phyloP scores from a whole-genome alignment of 2,113 vertebrate species.

The Apteryx mantelli region DNA sequence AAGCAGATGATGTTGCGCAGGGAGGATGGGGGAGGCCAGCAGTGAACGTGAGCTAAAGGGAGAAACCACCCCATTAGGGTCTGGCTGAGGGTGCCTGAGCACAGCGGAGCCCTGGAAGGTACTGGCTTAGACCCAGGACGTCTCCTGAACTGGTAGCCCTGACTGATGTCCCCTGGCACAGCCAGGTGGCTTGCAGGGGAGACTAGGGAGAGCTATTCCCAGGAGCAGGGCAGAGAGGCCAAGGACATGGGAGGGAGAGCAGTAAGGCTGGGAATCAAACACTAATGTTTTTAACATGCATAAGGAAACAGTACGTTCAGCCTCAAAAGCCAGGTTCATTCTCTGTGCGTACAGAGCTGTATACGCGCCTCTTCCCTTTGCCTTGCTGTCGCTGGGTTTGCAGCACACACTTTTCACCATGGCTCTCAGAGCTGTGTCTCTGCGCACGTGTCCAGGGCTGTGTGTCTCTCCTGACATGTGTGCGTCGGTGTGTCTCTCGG shows the following conservation, averaged over 20 bases:
- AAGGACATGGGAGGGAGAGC: background rate
- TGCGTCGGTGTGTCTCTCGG: accelerated
- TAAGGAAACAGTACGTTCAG: accelerated
- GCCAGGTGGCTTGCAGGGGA: too few species aligned
- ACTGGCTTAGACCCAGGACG: background rate
- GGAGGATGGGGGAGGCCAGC: background rate
- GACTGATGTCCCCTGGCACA: background rate
- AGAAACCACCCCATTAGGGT: background rate
- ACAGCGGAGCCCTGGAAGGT: background rate
- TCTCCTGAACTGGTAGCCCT: background rate
- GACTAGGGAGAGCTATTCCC: background rate
- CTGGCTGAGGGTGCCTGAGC: background rate
- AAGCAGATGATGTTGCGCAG: background rate
- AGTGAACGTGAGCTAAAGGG: background rate
- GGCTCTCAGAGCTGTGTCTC: background rate
- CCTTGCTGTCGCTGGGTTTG: background rate
- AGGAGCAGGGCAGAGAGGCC: background rate
- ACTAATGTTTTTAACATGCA: accelerated
- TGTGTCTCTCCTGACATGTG: background rate
- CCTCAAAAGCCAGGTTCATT: accelerated
- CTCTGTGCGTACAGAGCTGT: background rate
- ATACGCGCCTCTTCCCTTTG: accelerated
- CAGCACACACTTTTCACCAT: accelerated
- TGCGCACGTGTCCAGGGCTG: background rate
- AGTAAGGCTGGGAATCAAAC: background rate